Base-by-base conservation (phyloP, 2,888 invertebrate genomes). In the Drosophila subquinaria region DNA sequence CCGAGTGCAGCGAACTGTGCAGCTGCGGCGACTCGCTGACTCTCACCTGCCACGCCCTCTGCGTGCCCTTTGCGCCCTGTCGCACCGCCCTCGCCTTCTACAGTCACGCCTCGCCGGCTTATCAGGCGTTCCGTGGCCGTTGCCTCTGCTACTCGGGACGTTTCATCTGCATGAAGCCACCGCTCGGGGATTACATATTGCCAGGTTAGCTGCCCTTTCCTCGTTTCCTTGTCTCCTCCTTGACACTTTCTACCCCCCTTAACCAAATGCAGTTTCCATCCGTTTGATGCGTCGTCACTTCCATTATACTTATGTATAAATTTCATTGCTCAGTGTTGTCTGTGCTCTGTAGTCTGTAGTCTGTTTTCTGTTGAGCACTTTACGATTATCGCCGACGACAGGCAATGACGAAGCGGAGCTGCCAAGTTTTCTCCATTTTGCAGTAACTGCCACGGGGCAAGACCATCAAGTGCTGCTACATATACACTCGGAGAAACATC, bases 61-160 rank as follows among this genome's bases (percentile, higher is more conserved):
- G 97, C 93, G 96, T 97, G 52, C 96, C 97, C 57, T 94, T 97
- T 55, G 96, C 96, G 69, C 96, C 97, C 3, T 98, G 97, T 93
- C 96, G 97, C 82, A 97, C 97, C 11, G 95, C 97, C 76, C 95
- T 97, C 82, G 97, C 97, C 55, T 96, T 96, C 93, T 98, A 97
- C 94, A 97, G 97, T 90, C 98, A 98, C 93, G 96, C 97, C 42
- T 96, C 97, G 2, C 97, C 97, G 8, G 96, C 97, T 61, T 97
- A 97, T 93, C 97, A 97, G 93, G 97, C 97, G 9, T 97, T 96
- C 92, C 94, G 97, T 43, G 97, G 97, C 43, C 95, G 97, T 69
- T 98, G 98, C 93, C 95, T 97, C 86, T 98, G 97, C 93, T 97
- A 97, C 93, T 97, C 97, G 23, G 97, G 97, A 38, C 95, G 96